Conservation (phyloP, 2,888 invertebrate species). For the Lypha dubia region DNA sequence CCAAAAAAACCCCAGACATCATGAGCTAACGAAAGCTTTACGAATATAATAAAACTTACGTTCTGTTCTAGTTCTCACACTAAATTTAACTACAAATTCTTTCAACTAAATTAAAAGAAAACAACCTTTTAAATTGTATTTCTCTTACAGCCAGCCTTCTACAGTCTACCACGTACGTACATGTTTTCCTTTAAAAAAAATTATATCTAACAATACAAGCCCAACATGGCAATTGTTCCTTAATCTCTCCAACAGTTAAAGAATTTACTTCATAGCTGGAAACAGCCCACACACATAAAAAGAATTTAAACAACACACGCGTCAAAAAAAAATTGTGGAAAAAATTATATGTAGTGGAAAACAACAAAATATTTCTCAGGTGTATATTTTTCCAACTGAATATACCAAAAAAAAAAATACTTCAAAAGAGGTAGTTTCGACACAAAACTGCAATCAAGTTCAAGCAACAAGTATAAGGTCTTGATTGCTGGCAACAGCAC, state of each 20-base stretch:
- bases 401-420: conserved; percentile 16
- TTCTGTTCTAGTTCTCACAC: conserved; percentile 51
- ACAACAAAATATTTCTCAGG: conserved; percentile 42
- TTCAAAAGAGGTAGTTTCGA: conserved; percentile 60
- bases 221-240: conserved; percentile 44
- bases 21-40: neutral
- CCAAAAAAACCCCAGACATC: too few species aligned
- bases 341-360: conserved; percentile 30
- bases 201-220: conserved; percentile 46
- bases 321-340: conserved; percentile 53
- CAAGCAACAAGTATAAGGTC: conserved; percentile 70
- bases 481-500: conserved; percentile 53
- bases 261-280: conserved; percentile 41
- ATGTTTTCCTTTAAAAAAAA: conserved; percentile 27
- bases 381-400: conserved; percentile 28
- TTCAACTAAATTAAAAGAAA: neutral
- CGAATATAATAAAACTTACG: neutral
- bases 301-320: conserved; percentile 65
- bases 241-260: conserved; percentile 37
- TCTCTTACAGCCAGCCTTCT: neutral
- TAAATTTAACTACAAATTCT: neutral
- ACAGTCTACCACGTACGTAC: neutral
- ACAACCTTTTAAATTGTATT: neutral
- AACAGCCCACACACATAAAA: conserved; percentile 69
- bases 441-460: conserved; percentile 65